These are phyloP conservation scores for Brevimyrus niger DNA, from an alignment of 2,113 vertebrate genomes.

Conservation along the genomic window DNA sequence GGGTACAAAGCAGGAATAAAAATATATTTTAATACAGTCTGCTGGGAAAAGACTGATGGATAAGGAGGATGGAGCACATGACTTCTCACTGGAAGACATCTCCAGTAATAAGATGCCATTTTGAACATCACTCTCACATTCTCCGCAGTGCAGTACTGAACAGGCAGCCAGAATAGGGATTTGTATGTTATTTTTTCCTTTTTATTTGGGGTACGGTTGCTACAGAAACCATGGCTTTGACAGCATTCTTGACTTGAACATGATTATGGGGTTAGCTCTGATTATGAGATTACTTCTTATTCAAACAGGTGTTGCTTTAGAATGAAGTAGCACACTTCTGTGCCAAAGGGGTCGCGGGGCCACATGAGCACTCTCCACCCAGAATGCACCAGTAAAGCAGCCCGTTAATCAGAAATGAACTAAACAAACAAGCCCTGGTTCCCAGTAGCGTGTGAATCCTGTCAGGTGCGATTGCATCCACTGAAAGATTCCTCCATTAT, in stretches of 20 bases:
- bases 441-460: neutral
- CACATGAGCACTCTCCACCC: neutral
- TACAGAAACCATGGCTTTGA: neutral
- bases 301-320: neutral
- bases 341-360: neutral
- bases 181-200: neutral
- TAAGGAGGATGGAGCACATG: neutral
- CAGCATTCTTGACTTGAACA: neutral
- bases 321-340: neutral
- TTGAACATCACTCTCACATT: neutral
- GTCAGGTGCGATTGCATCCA: neutral
- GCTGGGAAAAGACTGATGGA: neutral
- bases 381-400: neutral
- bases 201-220: neutral
- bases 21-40: neutral
- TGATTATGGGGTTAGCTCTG: neutral
- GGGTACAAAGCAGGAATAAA: neutral
- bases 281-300: neutral
- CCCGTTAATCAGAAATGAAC: neutral
- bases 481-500: neutral
- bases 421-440: neutral
- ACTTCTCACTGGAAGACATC: neutral
- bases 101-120: neutral
- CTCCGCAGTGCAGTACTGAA: neutral
- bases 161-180: neutral